These are phyloP conservation scores for Rachycentron canadum DNA, from an alignment of 2,797 vertebrate species.

Conservation along the genomic window DNA sequence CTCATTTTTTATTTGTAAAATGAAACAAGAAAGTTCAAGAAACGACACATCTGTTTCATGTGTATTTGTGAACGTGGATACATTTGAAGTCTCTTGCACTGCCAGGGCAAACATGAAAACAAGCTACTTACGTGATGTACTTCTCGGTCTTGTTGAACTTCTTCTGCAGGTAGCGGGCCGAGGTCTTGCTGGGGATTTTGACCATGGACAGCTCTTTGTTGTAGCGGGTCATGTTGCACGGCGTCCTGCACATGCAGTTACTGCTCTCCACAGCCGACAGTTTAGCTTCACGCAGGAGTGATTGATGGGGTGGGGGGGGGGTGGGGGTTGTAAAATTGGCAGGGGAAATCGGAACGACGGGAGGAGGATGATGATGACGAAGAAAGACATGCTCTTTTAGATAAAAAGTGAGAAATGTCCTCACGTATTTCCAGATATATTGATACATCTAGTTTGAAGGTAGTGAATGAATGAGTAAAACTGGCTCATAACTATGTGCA, in stretches of 20 bases:
- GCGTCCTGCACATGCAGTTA: constrained; percentile 95
- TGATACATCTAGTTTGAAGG: neutral
- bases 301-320: constrained; percentile 5
- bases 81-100: neutral
- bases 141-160: constrained; percentile 99
- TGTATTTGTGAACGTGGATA: too few species aligned
- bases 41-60: neutral
- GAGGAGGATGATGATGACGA: constrained; percentile 28
- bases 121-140: constrained; percentile 93
- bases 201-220: constrained; percentile 99
- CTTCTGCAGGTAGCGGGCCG: constrained; percentile 98
- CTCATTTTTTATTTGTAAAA: neutral
- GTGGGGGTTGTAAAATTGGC: neutral
- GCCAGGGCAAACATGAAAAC: neutral
- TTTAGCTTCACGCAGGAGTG: constrained; percentile 83
- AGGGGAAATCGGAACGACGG: neutral
- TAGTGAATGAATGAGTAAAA: neutral
- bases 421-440: neutral
- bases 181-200: constrained; percentile 99
- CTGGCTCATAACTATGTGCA: neutral
- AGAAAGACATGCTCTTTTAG: constrained; percentile 14
- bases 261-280: constrained; percentile 92
- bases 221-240: constrained; percentile 98
- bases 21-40: neutral
- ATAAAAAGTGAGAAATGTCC: neutral